Percentiles rank a stretch among this genome's conserved stretches.
Evolutionary conservation across 2,797 vertebrate species (phyloP).

Genomic region (Crocodylus rhombifer): DNA sequence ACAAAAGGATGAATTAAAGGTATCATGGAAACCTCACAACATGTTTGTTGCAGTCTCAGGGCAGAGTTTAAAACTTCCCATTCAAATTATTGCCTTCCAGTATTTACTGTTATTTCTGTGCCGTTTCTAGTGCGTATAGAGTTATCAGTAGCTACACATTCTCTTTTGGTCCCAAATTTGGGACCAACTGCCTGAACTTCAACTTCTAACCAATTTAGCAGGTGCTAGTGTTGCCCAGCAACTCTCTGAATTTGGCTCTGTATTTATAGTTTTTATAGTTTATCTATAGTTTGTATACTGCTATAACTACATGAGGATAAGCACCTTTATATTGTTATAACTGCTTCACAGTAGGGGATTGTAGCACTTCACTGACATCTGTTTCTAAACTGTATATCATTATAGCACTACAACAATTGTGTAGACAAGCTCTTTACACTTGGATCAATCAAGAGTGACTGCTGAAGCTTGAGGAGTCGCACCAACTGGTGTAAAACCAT

Average conservation of each 20-base stretch:
- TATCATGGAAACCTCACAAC: not conserved
- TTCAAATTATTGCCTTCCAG: not conserved
- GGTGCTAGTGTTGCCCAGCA: not conserved
- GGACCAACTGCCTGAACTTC: not conserved
- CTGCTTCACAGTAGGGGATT: not conserved
- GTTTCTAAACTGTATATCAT: not conserved
- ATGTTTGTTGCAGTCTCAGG: not conserved
- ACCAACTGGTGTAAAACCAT: not conserved
- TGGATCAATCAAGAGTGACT: not conserved
- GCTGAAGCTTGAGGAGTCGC: not conserved
- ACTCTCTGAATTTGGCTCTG: not conserved
- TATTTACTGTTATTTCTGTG: not conserved
- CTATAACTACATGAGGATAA: not conserved
- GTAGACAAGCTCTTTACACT: not conserved
- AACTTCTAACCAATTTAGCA: not conserved
- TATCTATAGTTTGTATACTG: not conserved
- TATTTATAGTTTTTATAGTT: not conserved
- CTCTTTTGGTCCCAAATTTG: not conserved
- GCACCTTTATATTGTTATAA: not conserved
- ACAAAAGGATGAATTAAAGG: not conserved
- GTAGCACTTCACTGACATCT: not conserved
- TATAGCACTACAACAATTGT: not conserved
- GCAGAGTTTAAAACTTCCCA: not conserved
- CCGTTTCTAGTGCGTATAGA: not conserved
- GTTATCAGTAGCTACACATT: not conserved